Evolutionary conservation across 2,113 vertebrate genomes (phyloP).

Genomic region (Neolamprologus variostigma): DNA sequence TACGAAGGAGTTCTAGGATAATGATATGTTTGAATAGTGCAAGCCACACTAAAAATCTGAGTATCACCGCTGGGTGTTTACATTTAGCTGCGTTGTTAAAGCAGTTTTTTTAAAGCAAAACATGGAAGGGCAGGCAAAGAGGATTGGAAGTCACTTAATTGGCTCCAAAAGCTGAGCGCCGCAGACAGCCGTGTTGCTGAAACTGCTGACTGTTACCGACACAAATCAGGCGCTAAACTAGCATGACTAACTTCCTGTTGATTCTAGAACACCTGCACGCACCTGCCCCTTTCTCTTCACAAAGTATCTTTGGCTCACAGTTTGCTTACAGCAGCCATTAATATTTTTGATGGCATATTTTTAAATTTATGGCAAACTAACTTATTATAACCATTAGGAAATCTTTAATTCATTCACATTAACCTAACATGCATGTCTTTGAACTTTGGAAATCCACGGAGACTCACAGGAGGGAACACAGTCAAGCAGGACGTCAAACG

Average conservation of each 20-base stretch:
- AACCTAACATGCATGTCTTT: neutral
- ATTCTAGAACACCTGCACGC: neutral
- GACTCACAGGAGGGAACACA: neutral
- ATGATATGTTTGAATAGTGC: neutral
- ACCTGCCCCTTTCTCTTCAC: neutral
- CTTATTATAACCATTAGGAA: neutral
- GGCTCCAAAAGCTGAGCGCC: neutral
- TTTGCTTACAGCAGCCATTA: neutral
- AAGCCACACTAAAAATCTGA: neutral
- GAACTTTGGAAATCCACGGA: neutral
- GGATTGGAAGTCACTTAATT: neutral
- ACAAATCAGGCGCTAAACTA: neutral
- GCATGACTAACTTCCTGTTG: neutral
- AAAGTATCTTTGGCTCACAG: neutral
- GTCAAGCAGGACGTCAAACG: neutral
- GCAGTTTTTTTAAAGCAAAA: neutral
- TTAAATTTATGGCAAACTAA: neutral
- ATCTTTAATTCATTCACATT: neutral
- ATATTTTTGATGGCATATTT: neutral
- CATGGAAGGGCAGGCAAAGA: neutral
- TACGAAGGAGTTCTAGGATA: neutral
- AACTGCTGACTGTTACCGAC: neutral
- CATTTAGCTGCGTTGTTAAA: neutral
- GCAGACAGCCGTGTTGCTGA: neutral
- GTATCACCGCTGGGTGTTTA: neutral